These are phyloP conservation scores for Masnerella sp. DNA, from an alignment of 2,888 invertebrate species.

Conservation along the genomic window DNA sequence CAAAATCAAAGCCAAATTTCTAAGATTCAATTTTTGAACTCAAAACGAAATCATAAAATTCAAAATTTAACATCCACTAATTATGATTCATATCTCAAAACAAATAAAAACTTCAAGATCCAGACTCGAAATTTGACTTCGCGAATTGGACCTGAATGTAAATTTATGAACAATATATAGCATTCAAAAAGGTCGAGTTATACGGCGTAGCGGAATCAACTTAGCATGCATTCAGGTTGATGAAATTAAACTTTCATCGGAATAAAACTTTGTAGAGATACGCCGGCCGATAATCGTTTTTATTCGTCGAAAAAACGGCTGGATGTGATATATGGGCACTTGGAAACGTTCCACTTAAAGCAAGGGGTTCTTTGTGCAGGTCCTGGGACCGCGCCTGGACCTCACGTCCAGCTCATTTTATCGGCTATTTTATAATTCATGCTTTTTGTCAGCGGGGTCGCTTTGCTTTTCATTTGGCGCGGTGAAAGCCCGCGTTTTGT, in stretches of 20 bases:
- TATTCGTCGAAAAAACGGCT: conserved; percentile 26
- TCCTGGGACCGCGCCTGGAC: conserved; percentile 22
- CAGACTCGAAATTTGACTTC: too few species aligned
- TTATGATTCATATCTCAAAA: too few species aligned
- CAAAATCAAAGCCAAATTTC: too few species aligned
- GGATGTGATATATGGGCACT: conserved; percentile 34
- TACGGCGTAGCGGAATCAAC: background rate
- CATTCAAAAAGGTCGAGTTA: too few species aligned
- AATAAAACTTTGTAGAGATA: conserved; percentile 23
- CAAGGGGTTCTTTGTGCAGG: conserved; percentile 32
- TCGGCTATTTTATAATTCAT: conserved; percentile 47
- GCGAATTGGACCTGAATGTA: too few species aligned
- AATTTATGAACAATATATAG: too few species aligned
- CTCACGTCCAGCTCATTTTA: conserved; percentile 41
- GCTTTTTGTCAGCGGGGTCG: conserved; percentile 25
- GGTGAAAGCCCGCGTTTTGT: conserved; percentile 41
- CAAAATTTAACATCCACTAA: too few species aligned
- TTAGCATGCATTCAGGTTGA: conserved; percentile 9
- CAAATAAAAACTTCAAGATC: too few species aligned
- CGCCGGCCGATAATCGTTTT: conserved; percentile 23
- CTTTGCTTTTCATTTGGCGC: conserved; percentile 32
- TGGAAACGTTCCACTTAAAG: conserved; percentile 37
- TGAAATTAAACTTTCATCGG: conserved; percentile 31
- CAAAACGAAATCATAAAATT: too few species aligned
- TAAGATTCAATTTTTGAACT: too few species aligned